These are phyloP conservation scores for Brachymystax lenok DNA, from an alignment of 2,797 vertebrate genomes.

Conservation along the genomic window DNA sequence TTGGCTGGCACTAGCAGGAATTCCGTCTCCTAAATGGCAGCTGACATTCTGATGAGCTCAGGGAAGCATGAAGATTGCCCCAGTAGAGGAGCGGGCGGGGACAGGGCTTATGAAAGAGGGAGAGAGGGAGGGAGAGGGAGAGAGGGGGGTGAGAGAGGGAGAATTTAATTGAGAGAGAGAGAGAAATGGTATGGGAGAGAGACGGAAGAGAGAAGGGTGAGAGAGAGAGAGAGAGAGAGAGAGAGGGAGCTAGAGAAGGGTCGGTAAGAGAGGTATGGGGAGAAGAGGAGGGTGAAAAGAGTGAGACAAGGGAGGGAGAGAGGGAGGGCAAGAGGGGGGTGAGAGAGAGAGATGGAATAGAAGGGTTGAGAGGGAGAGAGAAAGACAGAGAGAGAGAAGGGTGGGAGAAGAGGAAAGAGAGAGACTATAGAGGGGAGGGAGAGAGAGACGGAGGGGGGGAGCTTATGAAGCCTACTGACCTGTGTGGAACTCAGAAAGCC, in stretches of 20 bases:
- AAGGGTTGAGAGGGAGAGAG: no score
- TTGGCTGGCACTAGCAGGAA: conserved; percentile 1
- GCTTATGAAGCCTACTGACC: no score
- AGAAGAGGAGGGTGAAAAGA: neutral
- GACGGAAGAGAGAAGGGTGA: neutral
- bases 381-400: no score
- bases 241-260: neutral
- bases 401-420: no score
- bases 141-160: neutral
- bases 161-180: neutral
- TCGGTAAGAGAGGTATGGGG: neutral
- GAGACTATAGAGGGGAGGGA: no score
- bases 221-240: neutral
- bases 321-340: no score
- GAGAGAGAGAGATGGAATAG: no score
- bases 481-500: no score
- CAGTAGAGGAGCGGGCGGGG: neutral
- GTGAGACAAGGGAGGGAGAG: no score
- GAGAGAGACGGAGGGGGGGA: no score
- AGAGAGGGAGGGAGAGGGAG: neutral
- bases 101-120: neutral
- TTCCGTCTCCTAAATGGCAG: neutral
- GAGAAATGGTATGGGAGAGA: neutral
- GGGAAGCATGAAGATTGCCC: conserved; percentile 15
- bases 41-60: conserved; percentile 13